A percentile compares a stretch with the other conserved stretches of the same genome.
These are phyloP conservation scores for Thecophora atra DNA, from an alignment of 2,888 invertebrate genomes.

Conservation along the genomic window DNA sequence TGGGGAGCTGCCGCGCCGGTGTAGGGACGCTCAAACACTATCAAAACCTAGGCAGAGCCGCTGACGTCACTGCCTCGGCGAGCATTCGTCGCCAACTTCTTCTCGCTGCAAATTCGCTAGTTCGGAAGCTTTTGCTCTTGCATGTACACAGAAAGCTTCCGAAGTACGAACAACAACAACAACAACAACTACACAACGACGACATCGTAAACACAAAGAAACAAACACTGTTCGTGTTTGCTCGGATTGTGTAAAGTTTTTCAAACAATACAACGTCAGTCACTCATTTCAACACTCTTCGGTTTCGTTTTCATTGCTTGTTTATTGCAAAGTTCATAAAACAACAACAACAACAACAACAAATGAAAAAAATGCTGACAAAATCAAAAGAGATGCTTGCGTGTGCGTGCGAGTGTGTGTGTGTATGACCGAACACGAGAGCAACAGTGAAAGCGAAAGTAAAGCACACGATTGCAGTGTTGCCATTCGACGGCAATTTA, in stretches of 20 bases:
- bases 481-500: no score
- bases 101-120: constrained; percentile 9
- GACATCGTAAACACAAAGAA: no score
- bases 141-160: constrained; percentile 21
- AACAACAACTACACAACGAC: background rate
- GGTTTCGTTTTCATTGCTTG: constrained; percentile 14
- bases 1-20: constrained; percentile 34
- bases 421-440: background rate
- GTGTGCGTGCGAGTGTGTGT: background rate
- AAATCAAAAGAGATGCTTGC: constrained; percentile 8
- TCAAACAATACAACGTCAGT: constrained; percentile 8
- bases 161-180: background rate
- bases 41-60: constrained; percentile 10
- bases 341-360: background rate
- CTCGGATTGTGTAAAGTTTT: constrained; percentile 26
- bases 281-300: constrained; percentile 25
- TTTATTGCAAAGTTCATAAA: constrained; percentile 20
- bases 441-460: constrained; percentile 62
- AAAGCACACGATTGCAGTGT: no score
- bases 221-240: constrained; percentile 21
- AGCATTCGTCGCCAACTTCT: constrained; percentile 9
- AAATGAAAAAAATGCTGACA: background rate
- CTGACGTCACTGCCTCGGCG: constrained; percentile 40
- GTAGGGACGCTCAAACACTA: constrained; percentile 3
- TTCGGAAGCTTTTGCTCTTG: constrained; percentile 25